Base-by-base conservation (phyloP, 2,888 invertebrate species). In the Scotopteryx bipunctaria region DNA sequence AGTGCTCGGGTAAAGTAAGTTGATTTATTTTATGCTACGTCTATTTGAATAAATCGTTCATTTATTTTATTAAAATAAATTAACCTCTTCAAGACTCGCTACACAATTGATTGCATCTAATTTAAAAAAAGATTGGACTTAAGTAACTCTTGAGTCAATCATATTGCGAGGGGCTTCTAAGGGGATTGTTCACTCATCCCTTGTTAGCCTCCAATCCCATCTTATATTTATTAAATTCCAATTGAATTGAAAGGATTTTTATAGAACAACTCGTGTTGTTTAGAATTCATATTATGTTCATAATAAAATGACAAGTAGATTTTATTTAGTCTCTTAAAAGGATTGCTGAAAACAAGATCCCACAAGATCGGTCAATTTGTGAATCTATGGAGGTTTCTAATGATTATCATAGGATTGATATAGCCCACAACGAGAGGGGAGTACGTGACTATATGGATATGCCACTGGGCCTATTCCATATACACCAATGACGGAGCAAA, bases 221-320 rank as follows among this genome's bases (percentile, higher is more conserved):
- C 51, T 58, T 55, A 56, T 49, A 57, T 53, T 61, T 57, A 61
- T 59, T 57, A 61, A 59, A 54, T 43, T 61, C 50, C 55, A 58
- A 63, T 63, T 59, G 55, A 49, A 58, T 55, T 63, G 59, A 62
- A 62, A 59, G 55, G 61, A 57, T 57, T 59, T 61, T 57, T 62
- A 62, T 56, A 54, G 51, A 41, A 29, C 51, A 48, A 57, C 42
- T 31, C 54, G 36, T 41, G 31, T 56, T 49, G 49, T 55, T 54
- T 47, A 37, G 23, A 43, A 49, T 52, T 47, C 25, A 13, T 15
- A 6, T 9, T 35, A 16, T n/a, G 16, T 14, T 43, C 13, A 21
- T 35, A 33, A 43, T 31, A 33, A 14, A 33, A 43, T 43, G 17
- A 29, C n/a, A n/a, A n/a, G n/a, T n/a, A n/a, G n/a, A n/a, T n/a